Base-by-base conservation (phyloP, 1,140 invertebrate species). In the Bombus superbus region DNA sequence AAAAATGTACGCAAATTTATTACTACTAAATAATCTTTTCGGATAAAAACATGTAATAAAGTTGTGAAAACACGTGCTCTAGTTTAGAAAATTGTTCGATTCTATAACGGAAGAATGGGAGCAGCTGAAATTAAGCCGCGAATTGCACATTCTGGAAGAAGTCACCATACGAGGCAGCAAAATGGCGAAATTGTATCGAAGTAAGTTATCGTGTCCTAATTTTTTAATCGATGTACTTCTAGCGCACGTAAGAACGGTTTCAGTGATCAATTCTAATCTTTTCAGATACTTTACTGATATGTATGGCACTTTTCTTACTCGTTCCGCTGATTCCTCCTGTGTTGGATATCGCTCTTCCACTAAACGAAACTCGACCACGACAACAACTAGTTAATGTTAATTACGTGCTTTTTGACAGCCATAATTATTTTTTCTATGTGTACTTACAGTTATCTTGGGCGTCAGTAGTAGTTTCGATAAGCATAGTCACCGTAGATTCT, bases 281-380 rank as follows among this genome's bases (percentile, higher is more conserved):
- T 57, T 32, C 38, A 81, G 78, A 28, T 10, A 38, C 66, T 11
- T 44, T 81, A 35, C 6, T 57, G 10, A 22, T 10, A 15, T 57
- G 59, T 6, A 35, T 68, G 62, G 13, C 2, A 13, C 3, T 68
- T 1, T 79, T 68, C 32, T 28, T 79, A 15, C 0, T 4, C 0
- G 2, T 66, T 11, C 53, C 77, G 3, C 8, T 79, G 11, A 0
- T 35, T 35, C 1, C 11, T 10, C 42, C 40, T 4, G 1, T 68
- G 1, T 3, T 79, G n/a, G 77, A 79, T 32, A 9, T 68, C 1
- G 3, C 68, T 3, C 10, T 35, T 9, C 42, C 77, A 15, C 6
- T 68, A 28, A 79, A 79, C 13, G 42, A 68, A 28, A 79, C 77
- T 40, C 40, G 77, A 66, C 62, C 62, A n/a, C 62, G 77, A 32